phyloP scores from a whole-genome alignment of 2,888 invertebrate species.

The Dexiosoma caninum region DNA sequence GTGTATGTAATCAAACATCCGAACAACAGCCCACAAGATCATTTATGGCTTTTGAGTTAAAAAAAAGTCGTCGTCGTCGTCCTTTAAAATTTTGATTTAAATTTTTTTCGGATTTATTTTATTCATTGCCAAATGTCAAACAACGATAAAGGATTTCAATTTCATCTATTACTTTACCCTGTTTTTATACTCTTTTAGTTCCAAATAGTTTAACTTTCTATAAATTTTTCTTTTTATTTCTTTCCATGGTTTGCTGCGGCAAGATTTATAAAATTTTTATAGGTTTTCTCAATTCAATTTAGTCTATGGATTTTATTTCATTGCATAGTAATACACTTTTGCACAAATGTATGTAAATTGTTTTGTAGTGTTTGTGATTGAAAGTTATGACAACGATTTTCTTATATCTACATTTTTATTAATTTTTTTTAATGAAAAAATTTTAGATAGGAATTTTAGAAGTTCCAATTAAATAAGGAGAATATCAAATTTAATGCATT shows the following conservation, averaged over 20 bases:
- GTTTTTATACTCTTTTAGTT: slow-evolving; percentile 68
- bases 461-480: slow-evolving; percentile 19
- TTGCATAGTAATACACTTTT: slow-evolving; percentile 13
- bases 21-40: slow-evolving; percentile 1
- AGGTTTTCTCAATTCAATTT: slow-evolving; percentile 52
- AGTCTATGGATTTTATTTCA: slow-evolving; percentile 41
- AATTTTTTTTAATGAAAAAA: slow-evolving; percentile 11
- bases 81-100: slow-evolving; percentile 26
- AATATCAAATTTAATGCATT: background rate
- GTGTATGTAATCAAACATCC: background rate
- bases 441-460: background rate
- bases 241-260: slow-evolving; percentile 29
- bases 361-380: slow-evolving; percentile 31
- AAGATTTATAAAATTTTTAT: slow-evolving; percentile 62
- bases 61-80: background rate
- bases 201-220: slow-evolving; percentile 56
- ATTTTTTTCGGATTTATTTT: background rate
- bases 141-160: slow-evolving; percentile 65
- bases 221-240: slow-evolving; percentile 4
- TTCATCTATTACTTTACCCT: slow-evolving; percentile 47
- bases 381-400: slow-evolving; percentile 23
- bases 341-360: slow-evolving; percentile 32
- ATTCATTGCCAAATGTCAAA: slow-evolving; percentile 64
- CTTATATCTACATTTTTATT: background rate
- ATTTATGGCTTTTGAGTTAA: slow-evolving; percentile 19